Evolutionary conservation across 2,888 invertebrate genomes (phyloP).

Genomic region (Bursaphelenchus okinawaensis): DNA sequence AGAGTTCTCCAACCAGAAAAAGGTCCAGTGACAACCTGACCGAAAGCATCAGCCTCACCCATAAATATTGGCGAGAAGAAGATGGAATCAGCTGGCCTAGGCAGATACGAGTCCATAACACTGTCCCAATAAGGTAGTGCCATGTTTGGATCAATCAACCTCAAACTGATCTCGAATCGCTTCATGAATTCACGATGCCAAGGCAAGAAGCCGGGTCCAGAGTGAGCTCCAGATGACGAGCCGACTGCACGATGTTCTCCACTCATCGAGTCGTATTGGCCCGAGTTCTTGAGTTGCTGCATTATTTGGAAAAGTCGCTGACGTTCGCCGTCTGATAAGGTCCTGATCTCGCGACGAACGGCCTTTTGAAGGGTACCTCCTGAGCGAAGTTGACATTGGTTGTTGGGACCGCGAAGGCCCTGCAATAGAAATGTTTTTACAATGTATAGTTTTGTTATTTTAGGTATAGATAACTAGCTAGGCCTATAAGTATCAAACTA

Average conservation of each 20-base stretch:
- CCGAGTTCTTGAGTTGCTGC: conserved; percentile 44
- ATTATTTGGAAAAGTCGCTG: conserved; percentile 42
- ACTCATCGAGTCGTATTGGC: conserved; percentile 50
- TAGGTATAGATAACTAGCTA: too few relatives aligned
- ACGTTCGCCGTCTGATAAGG: conserved; percentile 48
- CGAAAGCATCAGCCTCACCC: conserved; percentile 30
- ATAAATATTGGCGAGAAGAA: conserved; percentile 40
- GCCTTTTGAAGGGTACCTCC: conserved; percentile 43
- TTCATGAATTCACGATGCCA: conserved; percentile 56
- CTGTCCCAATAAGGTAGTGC: conserved; percentile 59
- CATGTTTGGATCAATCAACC: conserved; percentile 56
- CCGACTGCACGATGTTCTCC: conserved; percentile 47
- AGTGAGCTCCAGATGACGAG: conserved; percentile 49
- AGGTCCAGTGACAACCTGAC: conserved; percentile 35
- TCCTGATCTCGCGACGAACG: conserved; percentile 47
- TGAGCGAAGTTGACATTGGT: conserved; percentile 38
- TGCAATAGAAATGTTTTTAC: conserved; percentile 10
- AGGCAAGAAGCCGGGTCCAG: conserved; percentile 54
- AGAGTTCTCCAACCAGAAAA: conserved; percentile 45
- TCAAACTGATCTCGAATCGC: conserved; percentile 47
- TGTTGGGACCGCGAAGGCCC: conserved; percentile 39
- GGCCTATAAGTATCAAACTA: too few relatives aligned
- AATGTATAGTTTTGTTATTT: too few relatives aligned
- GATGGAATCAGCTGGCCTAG: conserved; percentile 49
- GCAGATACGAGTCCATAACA: conserved; percentile 45